phyloP scores from a whole-genome alignment of 2,113 vertebrate species.

The Narcine bancroftii region DNA sequence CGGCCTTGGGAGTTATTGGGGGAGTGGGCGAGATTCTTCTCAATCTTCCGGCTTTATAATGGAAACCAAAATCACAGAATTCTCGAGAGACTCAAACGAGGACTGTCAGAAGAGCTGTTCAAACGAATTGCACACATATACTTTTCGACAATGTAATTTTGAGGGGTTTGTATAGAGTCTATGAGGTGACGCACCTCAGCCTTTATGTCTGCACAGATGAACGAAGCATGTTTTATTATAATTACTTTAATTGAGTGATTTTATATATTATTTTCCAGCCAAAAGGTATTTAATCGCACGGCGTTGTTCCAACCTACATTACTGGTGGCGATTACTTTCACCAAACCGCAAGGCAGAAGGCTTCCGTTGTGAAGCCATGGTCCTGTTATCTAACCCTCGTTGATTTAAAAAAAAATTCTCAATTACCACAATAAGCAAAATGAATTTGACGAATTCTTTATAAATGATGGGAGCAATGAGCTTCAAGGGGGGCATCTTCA shows the following conservation, averaged over 20 bases:
- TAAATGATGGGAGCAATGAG: too few species aligned
- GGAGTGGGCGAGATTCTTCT: neutral
- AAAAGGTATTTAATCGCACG: neutral
- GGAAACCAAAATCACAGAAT: neutral
- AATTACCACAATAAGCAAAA: neutral
- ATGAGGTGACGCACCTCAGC: conserved; percentile 12
- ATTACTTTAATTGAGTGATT: conserved; percentile 6
- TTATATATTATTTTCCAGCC: neutral
- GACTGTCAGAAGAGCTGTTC: neutral
- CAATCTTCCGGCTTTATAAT: neutral
- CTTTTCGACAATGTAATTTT: conserved; percentile 11
- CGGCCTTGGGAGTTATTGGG: neutral
- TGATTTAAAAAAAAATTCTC: neutral
- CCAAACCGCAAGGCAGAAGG: neutral
- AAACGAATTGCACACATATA: conserved; percentile 23
- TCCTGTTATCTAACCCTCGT: neutral
- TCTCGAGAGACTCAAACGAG: neutral
- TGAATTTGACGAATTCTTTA: neutral
- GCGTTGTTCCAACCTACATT: neutral
- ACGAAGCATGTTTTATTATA: conserved; percentile 5
- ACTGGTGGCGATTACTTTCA: neutral
- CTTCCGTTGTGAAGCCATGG: neutral
- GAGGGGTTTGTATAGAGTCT: neutral
- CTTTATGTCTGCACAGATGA: neutral
- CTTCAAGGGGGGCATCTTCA: neutral